Evolutionary conservation across 2,113 vertebrate species (phyloP).

Genomic region (Neodon shergylaensis): DNA sequence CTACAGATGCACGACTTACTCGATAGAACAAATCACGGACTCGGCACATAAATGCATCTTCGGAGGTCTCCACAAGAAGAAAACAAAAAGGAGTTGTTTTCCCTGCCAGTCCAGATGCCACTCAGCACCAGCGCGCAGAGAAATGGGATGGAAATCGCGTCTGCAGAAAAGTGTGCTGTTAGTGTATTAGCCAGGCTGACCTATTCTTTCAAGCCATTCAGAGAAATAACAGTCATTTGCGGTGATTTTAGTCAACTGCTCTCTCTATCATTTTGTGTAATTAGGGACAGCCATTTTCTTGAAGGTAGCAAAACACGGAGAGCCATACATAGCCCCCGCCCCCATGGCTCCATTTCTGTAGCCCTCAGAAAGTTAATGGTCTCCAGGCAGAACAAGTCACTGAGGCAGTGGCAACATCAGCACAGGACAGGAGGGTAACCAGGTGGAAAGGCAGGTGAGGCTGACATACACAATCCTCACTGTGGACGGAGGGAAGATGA

Average conservation of each 20-base stretch:
- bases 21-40: background rate
- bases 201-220: conserved; percentile 66
- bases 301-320: conserved; percentile 15
- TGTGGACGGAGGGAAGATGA: background rate
- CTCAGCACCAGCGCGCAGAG: background rate
- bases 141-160: conserved; percentile 38
- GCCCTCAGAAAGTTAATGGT: background rate
- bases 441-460: background rate
- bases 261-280: conserved; percentile 61
- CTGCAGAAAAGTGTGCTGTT: conserved; percentile 43
- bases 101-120: background rate
- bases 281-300: conserved; percentile 58
- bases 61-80: conserved; percentile 30
- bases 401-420: background rate
- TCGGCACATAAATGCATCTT: background rate
- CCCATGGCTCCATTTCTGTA: background rate
- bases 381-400: background rate
- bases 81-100: conserved; percentile 30
- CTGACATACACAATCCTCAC: background rate
- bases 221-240: conserved; percentile 71
- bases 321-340: background rate
- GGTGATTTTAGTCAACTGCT: conserved; percentile 66
- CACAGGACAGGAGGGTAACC: background rate
- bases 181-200: conserved; percentile 60
- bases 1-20: background rate